Evolutionary conservation across 2,113 vertebrate genomes (phyloP).

Genomic region (Prolemur simus): DNA sequence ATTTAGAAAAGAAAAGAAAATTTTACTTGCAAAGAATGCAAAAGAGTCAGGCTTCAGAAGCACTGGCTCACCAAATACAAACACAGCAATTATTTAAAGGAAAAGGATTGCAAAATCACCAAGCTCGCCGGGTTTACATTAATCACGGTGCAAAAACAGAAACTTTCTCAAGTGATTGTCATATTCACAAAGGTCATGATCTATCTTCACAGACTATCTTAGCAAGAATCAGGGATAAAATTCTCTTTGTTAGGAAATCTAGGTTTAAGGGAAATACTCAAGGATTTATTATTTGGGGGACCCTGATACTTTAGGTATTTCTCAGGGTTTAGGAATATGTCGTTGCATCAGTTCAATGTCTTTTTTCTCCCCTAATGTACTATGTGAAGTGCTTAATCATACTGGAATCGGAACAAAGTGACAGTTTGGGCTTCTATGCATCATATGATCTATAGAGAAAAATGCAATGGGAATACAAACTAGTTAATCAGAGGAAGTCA

Average conservation of each 20-base stretch:
- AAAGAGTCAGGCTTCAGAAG: neutral
- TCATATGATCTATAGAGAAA: neutral
- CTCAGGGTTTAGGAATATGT: neutral
- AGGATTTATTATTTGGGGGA: neutral
- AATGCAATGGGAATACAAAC: neutral
- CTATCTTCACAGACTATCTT: neutral
- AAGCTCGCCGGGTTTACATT: neutral
- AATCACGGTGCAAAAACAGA: neutral
- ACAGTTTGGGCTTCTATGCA: neutral
- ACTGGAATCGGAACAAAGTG: neutral
- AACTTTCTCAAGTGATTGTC: neutral
- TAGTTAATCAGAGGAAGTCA: neutral
- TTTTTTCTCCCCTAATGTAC: neutral
- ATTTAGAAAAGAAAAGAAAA: slow-evolving; percentile 38
- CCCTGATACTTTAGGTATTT: neutral
- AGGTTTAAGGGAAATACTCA: neutral
- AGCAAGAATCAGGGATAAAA: neutral
- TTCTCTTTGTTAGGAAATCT: neutral
- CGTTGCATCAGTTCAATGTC: neutral
- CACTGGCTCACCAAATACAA: neutral
- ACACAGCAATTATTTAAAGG: neutral
- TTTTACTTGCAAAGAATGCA: neutral
- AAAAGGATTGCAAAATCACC: neutral
- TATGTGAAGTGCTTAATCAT: neutral
- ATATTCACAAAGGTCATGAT: neutral